phyloP scores from a whole-genome alignment of 2,113 vertebrate genomes.

The Ammospiza caudacuta region DNA sequence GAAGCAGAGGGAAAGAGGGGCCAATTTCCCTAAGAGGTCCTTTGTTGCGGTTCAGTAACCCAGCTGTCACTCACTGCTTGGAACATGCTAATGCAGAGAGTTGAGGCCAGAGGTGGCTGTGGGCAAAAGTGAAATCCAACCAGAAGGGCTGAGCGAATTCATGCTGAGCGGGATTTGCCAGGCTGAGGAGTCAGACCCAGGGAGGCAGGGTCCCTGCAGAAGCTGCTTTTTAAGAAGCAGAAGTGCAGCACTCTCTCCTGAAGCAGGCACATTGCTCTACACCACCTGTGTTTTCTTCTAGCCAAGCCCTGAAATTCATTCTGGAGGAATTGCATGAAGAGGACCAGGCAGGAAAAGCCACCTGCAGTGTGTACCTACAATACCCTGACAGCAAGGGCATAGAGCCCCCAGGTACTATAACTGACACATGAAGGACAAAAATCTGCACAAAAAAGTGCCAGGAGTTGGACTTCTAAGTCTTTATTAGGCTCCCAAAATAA shows the following conservation, averaged over 20 bases:
- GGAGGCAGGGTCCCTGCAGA: background rate
- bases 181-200: background rate
- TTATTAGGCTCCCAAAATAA: background rate
- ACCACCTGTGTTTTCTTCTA: background rate
- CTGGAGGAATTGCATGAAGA: background rate
- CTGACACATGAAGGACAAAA: background rate
- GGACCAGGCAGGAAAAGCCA: background rate
- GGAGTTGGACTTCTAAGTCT: background rate
- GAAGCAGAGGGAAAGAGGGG: background rate
- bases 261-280: background rate
- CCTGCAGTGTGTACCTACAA: background rate
- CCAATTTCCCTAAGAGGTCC: background rate
- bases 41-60: background rate
- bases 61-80: background rate
- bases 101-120: background rate
- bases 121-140: background rate
- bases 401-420: background rate
- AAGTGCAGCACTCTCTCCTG: background rate
- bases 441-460: background rate
- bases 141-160: background rate
- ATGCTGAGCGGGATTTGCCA: background rate
- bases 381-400: background rate
- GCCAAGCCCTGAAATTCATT: background rate
- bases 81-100: background rate
- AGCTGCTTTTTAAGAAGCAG: background rate